Base-by-base conservation (phyloP, 64 coral and sea anemone genomes). In the Cladopsammia gracilis region DNA sequence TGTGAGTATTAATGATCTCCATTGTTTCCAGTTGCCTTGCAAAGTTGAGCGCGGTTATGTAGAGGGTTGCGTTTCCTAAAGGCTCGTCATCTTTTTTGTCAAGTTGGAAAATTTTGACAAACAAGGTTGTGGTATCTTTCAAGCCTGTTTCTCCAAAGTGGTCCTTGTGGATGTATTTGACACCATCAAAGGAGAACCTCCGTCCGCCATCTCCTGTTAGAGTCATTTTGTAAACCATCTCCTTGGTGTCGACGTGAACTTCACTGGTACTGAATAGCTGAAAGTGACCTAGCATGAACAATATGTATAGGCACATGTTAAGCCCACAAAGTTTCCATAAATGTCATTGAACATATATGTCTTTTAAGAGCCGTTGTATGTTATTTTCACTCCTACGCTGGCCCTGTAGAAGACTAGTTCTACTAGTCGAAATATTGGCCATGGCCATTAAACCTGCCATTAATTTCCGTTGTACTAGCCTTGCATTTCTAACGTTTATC, bases 141-240 rank as follows among this genome's bases (percentile, higher is more conserved):
- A 92, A 51, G 10, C 90, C 90, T 9, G 61, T 73, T 43, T 92
- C 80, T 12, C 81, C 79, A 76, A 92, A 86, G 59, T 76, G 22
- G 71, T 92, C 72, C 7, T 77, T 92, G 52, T 76, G 69, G 4
- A 92, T 72, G 26, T 86, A 85, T 43, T 92, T 92, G 52, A 92
- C 34, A 42, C 82, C 90, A 65, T 86, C 12, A 25, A 92, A 92
- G 78, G 58, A 77, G 62, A 75, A 92, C 7, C 0, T 45, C 72
- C 19, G 86, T 59, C 69, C 82, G 6, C 6, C 6, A 22, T 62
- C 15, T 3, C 54, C 80, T 3, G 57, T 77, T 18, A 92, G 82
- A 54, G 71, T 51, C 90, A 92, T 92, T 62, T 92, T 86, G 82
- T 92, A 92, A 14, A 92, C 6, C n/a, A 86, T 76, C 49, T 92